Evolutionary conservation across 2,888 invertebrate species (phyloP), one percentile per base, ranked within the genome.

Genomic region (Pheosia tremula): DNA sequence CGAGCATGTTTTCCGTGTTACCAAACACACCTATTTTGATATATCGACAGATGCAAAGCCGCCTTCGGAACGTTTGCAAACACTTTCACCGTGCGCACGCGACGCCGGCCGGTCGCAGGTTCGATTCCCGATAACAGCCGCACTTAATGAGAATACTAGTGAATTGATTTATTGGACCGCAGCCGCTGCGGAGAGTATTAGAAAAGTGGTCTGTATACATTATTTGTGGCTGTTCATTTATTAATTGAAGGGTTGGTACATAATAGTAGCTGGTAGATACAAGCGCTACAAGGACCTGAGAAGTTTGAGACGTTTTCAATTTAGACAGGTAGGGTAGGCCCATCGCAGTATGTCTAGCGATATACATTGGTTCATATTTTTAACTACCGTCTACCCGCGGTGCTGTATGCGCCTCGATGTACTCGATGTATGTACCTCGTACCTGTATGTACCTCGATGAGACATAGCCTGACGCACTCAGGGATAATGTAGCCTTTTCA

Each of bases 21-120:
- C 45, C 11, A 39, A 55, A 13, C 50, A 50, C 39, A 60, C 56
- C 38, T 45, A 66, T 72, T 69, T 72, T 71, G 73, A 75, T 77
- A 74, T 62, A 76, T 66, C 69, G 73, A 59, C 58, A 68, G 61
- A 66, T 65, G 59, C 60, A 58, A 49, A 62, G 69, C 64, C 61
- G 68, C 65, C 69, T 67, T 61, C 9, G 13, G 57, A 83, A 75
- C 78, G 80, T 81, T 82, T 83, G 78, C 84, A 78, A 80, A 86
- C 88, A 90, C 91, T 91, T 91, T 91, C 91, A 79, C 90, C 81
- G 67, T 80, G 84, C 84, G 86, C 87, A 86, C 88, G 86, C 87
- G 84, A 82, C 77, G 68, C 70, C 80, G 83, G 85, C 89, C 86
- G 88, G 89, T 86, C 85, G 81, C 70, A 70, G 80, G 91, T 91